Evolutionary conservation across 2,113 vertebrate species (phyloP), one percentile per base, ranked within the genome.

Genomic region (Parus major): DNA sequence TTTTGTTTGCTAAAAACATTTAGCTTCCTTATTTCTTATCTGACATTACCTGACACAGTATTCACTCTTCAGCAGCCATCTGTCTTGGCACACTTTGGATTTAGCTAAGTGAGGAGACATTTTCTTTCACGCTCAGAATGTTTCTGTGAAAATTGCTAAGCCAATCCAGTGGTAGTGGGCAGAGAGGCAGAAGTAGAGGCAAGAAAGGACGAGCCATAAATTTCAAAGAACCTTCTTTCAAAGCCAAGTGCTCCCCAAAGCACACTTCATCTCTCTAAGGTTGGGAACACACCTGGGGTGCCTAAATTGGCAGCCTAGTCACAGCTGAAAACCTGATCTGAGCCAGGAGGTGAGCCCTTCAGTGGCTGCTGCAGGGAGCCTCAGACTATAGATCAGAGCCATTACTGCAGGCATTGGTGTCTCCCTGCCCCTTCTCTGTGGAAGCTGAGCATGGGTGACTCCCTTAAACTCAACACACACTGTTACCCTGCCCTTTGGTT

Each of bases 341-440:
- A 55, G 33, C 10, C 27, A 10, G 36, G 80, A 80, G 31, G 5
- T 83, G 49, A 56, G n/a, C 21, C 44, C 49, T 82, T 49, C 41
- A 8, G 64, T 10, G 70, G 15, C 50, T 73, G 69, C 36, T 31
- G 16, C 36, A 39, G 41, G 39, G 44, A 78, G 3, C 19, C 25
- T 22, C 11, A 2, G 8, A 3, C 42, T 22, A 1, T 3, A 12
- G 63, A n/a, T 24, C 4, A 56, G 33, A 29, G 22, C 10, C 21
- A 8, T 33, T 27, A 0, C 33, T 31, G 14, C 21, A 24, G 63
- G 36, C 18, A 3, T 10, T 56, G 6, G 0, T 22, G 2, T 15
- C 15, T 75, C 36, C 42, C 2, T 25, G 35, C 18, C n/a, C 41
- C 3, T 70, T 29, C 18, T 36, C 64, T 42, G 10, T 6, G 6